Evolutionary conservation across 2,797 vertebrate genomes (phyloP).

Genomic region (Phrynocephalus guinanensis): DNA sequence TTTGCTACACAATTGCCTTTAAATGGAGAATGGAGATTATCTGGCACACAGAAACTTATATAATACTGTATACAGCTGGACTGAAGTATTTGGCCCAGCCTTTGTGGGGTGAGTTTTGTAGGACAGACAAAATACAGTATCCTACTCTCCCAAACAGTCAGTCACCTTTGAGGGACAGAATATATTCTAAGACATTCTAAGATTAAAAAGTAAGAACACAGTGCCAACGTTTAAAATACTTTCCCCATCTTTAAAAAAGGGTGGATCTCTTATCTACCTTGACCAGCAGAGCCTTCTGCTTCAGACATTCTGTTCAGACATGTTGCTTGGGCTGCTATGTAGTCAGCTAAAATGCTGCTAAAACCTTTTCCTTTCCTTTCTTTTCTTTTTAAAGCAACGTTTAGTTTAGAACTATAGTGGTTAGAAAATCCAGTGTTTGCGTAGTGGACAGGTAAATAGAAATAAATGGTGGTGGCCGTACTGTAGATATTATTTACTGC

Average conservation of each 20-base stretch:
- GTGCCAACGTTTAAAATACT: not conserved
- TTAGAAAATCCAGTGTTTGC: too few species aligned
- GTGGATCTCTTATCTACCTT: too few species aligned
- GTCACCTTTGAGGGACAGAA: not conserved
- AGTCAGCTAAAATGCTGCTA: not conserved
- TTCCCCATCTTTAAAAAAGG: fast-evolving
- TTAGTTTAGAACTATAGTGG: too few species aligned
- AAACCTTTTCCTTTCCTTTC: not conserved
- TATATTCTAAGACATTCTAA: not conserved
- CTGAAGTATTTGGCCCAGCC: not conserved
- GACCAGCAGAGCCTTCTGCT: not conserved
- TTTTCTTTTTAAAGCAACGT: too few species aligned
- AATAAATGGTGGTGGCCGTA: too few species aligned
- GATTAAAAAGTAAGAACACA: not conserved
- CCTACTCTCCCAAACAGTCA: not conserved
- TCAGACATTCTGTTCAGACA: not conserved
- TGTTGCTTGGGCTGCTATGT: not conserved
- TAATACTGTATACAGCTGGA: not conserved
- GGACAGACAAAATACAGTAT: too few species aligned
- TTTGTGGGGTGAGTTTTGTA: not conserved
- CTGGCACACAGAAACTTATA: not conserved
- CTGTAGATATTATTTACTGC: too few species aligned
- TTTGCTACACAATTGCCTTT: not conserved
- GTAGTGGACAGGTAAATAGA: too few species aligned
- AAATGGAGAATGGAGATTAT: not conserved